These are phyloP conservation scores for Dasysyrphus albostriatus DNA, from an alignment of 2,888 invertebrate genomes.

Conservation along the genomic window DNA sequence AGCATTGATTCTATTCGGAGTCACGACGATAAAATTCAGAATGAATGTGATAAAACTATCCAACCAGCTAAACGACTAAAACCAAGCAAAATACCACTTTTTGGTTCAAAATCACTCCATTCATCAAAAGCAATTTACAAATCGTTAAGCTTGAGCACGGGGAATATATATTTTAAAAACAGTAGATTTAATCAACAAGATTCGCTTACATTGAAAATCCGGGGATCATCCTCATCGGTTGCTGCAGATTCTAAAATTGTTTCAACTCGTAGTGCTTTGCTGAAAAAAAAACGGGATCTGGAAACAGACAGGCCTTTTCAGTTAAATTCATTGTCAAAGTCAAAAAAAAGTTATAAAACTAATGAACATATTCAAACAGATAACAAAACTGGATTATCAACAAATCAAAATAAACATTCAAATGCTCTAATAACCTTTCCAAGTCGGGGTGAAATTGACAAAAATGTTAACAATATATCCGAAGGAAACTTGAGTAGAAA, in stretches of 20 bases:
- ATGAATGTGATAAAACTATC: conserved; percentile 59
- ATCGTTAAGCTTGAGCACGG: conserved; percentile 83
- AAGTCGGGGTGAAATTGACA: conserved; percentile 54
- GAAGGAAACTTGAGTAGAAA: conserved; percentile 62
- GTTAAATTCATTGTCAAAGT: conserved; percentile 84
- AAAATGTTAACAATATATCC: conserved; percentile 61
- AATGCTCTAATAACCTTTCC: conserved; percentile 77
- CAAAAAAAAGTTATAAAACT: conserved; percentile 77
- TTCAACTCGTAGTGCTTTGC: conserved; percentile 80
- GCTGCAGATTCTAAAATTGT: conserved; percentile 81
- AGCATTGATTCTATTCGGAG: conserved; percentile 25
- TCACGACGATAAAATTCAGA: conserved; percentile 47
- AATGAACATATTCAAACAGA: conserved; percentile 45
- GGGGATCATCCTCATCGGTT: conserved; percentile 83
- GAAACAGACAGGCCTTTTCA: conserved; percentile 85
- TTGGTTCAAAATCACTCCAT: conserved; percentile 83
- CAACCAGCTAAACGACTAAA: conserved; percentile 83
- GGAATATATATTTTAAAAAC: conserved; percentile 80
- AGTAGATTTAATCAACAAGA: conserved; percentile 85
- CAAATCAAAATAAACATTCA: conserved; percentile 80
- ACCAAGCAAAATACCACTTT: conserved; percentile 90
- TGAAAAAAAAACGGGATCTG: conserved; percentile 84
- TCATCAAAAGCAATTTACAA: conserved; percentile 78
- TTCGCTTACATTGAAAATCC: conserved; percentile 80
- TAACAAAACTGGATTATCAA: conserved; percentile 28